Percentiles rank a stretch among this genome's conserved stretches.
Conservation (phyloP, 2,888 invertebrate genomes). For the Argynnis bischoffii region DNA sequence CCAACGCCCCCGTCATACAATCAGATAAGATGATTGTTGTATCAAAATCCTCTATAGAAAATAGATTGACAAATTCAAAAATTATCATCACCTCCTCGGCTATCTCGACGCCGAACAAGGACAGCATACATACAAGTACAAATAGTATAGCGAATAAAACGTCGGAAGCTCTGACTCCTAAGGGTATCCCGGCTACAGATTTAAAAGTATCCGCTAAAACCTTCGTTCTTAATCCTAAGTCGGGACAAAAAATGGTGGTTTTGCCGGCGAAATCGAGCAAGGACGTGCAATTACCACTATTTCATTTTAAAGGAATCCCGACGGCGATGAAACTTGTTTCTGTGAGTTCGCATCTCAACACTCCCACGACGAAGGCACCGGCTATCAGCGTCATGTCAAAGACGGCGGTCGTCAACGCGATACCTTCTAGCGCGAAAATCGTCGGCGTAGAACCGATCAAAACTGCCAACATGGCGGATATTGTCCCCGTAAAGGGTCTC, state of each 20-base stretch:
- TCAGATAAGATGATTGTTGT: constrained; percentile 77
- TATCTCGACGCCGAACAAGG: constrained; percentile 55
- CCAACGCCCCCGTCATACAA: constrained; percentile 47
- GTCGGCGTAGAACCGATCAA: constrained; percentile 58
- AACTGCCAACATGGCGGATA: constrained; percentile 76
- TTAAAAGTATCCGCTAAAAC: constrained; percentile 77
- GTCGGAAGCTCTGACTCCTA: constrained; percentile 67
- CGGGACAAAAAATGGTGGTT: constrained; percentile 79
- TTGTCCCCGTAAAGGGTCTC: constrained; percentile 72
- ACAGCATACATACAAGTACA: constrained; percentile 53
- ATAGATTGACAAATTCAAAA: constrained; percentile 63
- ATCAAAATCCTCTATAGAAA: constrained; percentile 65
- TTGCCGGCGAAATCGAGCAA: constrained; percentile 70
- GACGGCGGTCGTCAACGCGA: constrained; percentile 55
- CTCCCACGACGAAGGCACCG: constrained; percentile 55
- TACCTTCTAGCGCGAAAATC: constrained; percentile 59
- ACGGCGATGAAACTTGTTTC: constrained; percentile 76
- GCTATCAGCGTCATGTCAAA: constrained; percentile 65
- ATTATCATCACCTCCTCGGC: constrained; percentile 66
- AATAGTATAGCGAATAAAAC: constrained; percentile 60
- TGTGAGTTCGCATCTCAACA: constrained; percentile 64
- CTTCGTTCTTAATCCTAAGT: constrained; percentile 74
- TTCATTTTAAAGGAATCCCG: constrained; percentile 75
- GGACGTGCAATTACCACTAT: constrained; percentile 69
- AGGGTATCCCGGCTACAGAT: constrained; percentile 76